These are phyloP conservation scores for Catharus minimus DNA, from an alignment of 2,113 vertebrate genomes.

Conservation along the genomic window DNA sequence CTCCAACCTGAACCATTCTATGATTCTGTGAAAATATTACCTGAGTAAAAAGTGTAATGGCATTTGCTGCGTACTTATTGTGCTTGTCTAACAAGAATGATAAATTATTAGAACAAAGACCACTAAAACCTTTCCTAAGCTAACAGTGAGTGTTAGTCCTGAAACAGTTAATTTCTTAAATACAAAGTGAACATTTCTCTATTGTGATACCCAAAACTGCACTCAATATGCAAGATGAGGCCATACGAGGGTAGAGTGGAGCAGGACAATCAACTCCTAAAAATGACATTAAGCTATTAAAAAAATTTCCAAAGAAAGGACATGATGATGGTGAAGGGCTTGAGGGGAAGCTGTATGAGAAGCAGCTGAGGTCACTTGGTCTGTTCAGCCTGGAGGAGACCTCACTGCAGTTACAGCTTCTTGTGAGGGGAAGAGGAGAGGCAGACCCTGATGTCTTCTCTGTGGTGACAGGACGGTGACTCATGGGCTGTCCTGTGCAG, in stretches of 20 bases:
- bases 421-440: neutral
- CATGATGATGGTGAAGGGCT: neutral
- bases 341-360: rapidly evolving
- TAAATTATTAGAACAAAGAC: neutral
- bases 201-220: neutral
- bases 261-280: neutral
- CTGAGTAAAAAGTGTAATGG: neutral
- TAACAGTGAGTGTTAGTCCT: neutral
- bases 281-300: neutral
- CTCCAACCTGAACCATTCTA: neutral
- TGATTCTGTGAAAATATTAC: neutral
- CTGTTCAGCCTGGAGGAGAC: neutral
- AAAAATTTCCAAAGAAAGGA: neutral
- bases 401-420: neutral
- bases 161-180: neutral
- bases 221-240: neutral
- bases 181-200: neutral
- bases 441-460: rapidly evolving
- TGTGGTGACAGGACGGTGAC: neutral
- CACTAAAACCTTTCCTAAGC: neutral
- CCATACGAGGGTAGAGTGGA: neutral
- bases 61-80: neutral
- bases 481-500: neutral
- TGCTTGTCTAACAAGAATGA: neutral
- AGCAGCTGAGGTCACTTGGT: rapidly evolving